These are phyloP conservation scores for Lycocorax pyrrhopterus DNA, from an alignment of 2,113 vertebrate species.

Conservation along the genomic window DNA sequence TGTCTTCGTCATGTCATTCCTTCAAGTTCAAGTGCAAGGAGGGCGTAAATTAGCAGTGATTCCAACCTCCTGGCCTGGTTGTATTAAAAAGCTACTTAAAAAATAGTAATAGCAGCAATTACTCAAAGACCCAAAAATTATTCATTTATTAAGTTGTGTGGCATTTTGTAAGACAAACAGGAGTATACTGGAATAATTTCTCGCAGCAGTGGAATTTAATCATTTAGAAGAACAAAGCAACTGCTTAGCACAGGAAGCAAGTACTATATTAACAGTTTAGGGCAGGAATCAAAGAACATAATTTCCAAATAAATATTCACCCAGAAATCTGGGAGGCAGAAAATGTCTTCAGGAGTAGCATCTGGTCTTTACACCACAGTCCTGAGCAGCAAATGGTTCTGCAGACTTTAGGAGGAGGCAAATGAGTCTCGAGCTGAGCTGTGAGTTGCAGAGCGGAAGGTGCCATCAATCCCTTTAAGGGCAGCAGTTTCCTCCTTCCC, in stretches of 20 bases:
- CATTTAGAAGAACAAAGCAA: neutral
- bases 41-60: neutral
- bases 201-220: neutral
- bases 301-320: neutral
- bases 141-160: neutral
- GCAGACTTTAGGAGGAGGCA: neutral
- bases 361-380: neutral
- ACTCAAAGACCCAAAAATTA: neutral
- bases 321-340: neutral
- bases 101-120: neutral
- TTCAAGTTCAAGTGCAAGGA: neutral
- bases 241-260: neutral
- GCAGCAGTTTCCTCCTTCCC: neutral
- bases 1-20: neutral
- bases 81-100: neutral
- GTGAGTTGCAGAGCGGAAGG: neutral
- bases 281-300: fast-evolving
- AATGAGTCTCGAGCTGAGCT: neutral
- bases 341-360: neutral
- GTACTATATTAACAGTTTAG: neutral
- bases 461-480: neutral
- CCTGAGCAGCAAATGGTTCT: neutral
- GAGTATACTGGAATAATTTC: neutral
- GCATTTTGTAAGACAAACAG: neutral
- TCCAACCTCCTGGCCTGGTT: neutral